These are phyloP conservation scores for Chinchilla lanigera DNA, from an alignment of 2,113 vertebrate species.

Conservation along the genomic window DNA sequence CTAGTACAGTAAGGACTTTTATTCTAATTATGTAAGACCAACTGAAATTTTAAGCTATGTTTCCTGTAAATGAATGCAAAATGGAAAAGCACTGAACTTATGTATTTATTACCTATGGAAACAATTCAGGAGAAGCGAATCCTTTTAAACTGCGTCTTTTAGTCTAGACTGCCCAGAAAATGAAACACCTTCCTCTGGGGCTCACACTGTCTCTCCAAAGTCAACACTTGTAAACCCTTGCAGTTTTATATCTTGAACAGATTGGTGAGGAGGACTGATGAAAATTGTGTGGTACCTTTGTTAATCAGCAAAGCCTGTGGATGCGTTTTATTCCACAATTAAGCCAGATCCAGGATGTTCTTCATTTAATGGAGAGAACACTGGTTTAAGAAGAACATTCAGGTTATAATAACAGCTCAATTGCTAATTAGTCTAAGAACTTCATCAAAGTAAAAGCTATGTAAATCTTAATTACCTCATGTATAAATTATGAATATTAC, in stretches of 20 bases:
- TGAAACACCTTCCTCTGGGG: background rate
- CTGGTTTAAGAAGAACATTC: slow-evolving; percentile 50
- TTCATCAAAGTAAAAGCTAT: slow-evolving; percentile 54
- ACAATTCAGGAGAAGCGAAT: background rate
- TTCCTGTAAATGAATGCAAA: slow-evolving; percentile 52
- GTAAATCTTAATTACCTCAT: slow-evolving; percentile 66
- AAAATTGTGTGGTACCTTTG: slow-evolving; percentile 45
- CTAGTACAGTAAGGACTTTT: slow-evolving; percentile 22
- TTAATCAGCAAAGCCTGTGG: slow-evolving; percentile 47
- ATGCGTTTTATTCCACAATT: slow-evolving; percentile 61
- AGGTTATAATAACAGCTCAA: slow-evolving; percentile 37
- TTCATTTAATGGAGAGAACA: slow-evolving; percentile 32
- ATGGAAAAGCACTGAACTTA: slow-evolving; percentile 3
- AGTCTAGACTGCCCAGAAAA: background rate
- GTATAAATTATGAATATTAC: slow-evolving; percentile 59
- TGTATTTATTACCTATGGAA: slow-evolving; percentile 40
- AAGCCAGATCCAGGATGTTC: slow-evolving; percentile 35
- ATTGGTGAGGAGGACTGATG: slow-evolving; percentile 53
- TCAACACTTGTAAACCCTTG: slow-evolving; percentile 41
- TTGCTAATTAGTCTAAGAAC: slow-evolving; percentile 67
- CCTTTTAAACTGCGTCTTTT: background rate
- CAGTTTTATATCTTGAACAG: slow-evolving; percentile 44
- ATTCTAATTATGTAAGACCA: slow-evolving; percentile 38
- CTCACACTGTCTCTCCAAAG: background rate
- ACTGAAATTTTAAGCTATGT: background rate